A percentile compares a stretch with the other conserved stretches of the same genome.
These are phyloP conservation scores for Spialia ferax DNA, from an alignment of 2,888 invertebrate species.

Conservation along the genomic window DNA sequence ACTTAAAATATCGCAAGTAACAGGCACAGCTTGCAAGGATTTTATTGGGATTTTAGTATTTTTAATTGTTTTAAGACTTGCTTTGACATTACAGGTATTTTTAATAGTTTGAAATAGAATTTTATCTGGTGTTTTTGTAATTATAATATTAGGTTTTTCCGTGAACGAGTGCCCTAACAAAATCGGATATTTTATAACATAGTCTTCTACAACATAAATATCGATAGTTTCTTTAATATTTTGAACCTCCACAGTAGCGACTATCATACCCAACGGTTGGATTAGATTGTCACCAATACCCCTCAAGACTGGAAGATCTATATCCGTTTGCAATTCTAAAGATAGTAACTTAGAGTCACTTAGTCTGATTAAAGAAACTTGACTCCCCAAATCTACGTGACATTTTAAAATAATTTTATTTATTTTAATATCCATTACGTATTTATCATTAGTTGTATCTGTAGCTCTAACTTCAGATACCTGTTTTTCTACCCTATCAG, in stretches of 20 bases:
- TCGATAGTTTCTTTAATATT: slow-evolving; percentile 40
- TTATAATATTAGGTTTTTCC: slow-evolving; percentile 44
- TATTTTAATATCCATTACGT: slow-evolving; percentile 34
- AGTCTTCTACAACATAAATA: slow-evolving; percentile 46
- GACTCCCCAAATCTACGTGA: slow-evolving; percentile 40
- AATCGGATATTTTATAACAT: slow-evolving; percentile 43
- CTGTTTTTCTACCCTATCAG: slow-evolving; percentile 9
- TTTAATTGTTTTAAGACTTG: background rate
- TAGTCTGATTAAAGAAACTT: slow-evolving; percentile 34
- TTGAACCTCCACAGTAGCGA: slow-evolving; percentile 43
- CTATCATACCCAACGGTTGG: slow-evolving; percentile 40
- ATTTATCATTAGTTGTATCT: slow-evolving; percentile 29
- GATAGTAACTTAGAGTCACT: slow-evolving; percentile 25
- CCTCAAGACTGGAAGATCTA: slow-evolving; percentile 27
- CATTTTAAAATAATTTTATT: slow-evolving; percentile 27
- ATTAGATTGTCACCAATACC: slow-evolving; percentile 47
- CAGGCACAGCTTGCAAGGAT: slow-evolving; percentile 1
- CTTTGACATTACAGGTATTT: background rate
- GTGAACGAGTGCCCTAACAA: slow-evolving; percentile 49
- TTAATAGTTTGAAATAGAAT: slow-evolving; percentile 37
- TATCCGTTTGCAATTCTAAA: slow-evolving; percentile 1
- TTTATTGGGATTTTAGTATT: slow-evolving; percentile 1
- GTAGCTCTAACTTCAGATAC: slow-evolving; percentile 11
- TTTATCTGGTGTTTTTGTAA: slow-evolving; percentile 45
- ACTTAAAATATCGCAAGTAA: background rate